Base-by-base conservation (phyloP, 2,888 invertebrate species). In the Acleris emargana region DNA sequence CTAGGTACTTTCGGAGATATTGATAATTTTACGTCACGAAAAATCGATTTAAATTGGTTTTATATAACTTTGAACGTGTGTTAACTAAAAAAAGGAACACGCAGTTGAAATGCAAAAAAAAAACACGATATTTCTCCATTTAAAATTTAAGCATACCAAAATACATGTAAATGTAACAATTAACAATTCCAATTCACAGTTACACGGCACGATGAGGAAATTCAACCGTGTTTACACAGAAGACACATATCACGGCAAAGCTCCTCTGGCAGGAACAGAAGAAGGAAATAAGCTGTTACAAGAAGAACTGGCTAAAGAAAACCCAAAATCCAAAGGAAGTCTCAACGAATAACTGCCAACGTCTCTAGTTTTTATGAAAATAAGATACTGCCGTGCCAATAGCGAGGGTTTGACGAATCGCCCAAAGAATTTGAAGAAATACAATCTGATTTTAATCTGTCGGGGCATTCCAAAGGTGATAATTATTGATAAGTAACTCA, bases 151-250 rank as follows among this genome's bases (percentile, higher is more conserved):
- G 25, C 5, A 25, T 25, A 25, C 25, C 11, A 32, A 32, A 32
- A 32, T 1, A 1, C 2, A 11, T 11, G 32, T 38, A 4, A 38
- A 13, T 4, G 1, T 13, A 38, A 4, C 4, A 38, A 38, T 4
- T 38, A n/a, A 45, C 17, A 45, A 69, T 49, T 64, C 67, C 62
- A 67, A 45, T 69, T 88, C 87, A 7, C 82, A 95, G 95, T 73
- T 95, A 5, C 95, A 96, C 74, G 95, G 95, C 0, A 96, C 96
- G 0, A 93, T 94, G 77, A 88, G 95, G 67, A 93, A 93, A 69
- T 90, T 91, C 50, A 93, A 95, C 77, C 86, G 94, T 5, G 91
- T 95, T 4, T 96, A 96, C 78, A 94, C 93, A 0, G 96, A 96
- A 79, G 93, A 95, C 25, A 95, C 94, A 0, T 96, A 89, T 83